Conservation (phyloP, 2,797 vertebrate genomes). For the Selene dorsalis region DNA sequence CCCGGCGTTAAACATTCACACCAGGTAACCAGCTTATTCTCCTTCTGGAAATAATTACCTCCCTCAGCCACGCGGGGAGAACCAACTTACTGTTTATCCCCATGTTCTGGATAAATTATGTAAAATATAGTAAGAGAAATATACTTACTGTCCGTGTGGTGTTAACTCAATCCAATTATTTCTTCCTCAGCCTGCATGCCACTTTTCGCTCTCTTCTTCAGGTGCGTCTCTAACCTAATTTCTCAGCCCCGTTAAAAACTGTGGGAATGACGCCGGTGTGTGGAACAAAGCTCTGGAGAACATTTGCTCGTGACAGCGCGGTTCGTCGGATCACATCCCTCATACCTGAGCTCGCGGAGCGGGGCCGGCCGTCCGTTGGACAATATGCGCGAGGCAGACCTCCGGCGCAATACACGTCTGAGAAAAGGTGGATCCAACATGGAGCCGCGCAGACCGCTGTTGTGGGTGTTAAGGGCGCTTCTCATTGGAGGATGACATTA, state of each 20-base stretch:
- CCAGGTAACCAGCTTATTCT: conserved; percentile 19
- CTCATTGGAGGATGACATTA: conserved; percentile 72
- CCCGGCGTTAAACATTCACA: conserved; percentile 54
- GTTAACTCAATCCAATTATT: conserved; percentile 75
- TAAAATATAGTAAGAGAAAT: background rate
- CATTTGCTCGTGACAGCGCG: conserved; percentile 38
- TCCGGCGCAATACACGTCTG: conserved; percentile 25
- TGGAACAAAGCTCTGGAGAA: background rate
- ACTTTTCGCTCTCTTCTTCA: conserved; percentile 65
- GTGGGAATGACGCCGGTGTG: conserved; percentile 16
- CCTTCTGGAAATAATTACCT: conserved; percentile 10
- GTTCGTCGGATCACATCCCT: conserved; percentile 43
- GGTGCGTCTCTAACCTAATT: conserved; percentile 67
- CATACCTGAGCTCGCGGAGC: conserved; percentile 53
- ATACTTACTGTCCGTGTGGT: conserved; percentile 73
- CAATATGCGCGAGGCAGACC: conserved; percentile 34
- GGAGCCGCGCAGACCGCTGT: conserved; percentile 67
- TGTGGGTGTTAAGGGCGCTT: conserved; percentile 49
- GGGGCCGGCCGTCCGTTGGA: conserved; percentile 14
- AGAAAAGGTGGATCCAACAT: conserved; percentile 73
- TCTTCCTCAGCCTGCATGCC: conserved; percentile 66
- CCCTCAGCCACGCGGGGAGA: background rate
- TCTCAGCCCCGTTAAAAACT: conserved; percentile 42
- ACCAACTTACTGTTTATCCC: background rate
- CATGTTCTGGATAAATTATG: background rate